Evolutionary conservation across 2,113 vertebrate genomes (phyloP), one percentile per base, ranked within the genome.

Genomic region (Ceratotherium simum): DNA sequence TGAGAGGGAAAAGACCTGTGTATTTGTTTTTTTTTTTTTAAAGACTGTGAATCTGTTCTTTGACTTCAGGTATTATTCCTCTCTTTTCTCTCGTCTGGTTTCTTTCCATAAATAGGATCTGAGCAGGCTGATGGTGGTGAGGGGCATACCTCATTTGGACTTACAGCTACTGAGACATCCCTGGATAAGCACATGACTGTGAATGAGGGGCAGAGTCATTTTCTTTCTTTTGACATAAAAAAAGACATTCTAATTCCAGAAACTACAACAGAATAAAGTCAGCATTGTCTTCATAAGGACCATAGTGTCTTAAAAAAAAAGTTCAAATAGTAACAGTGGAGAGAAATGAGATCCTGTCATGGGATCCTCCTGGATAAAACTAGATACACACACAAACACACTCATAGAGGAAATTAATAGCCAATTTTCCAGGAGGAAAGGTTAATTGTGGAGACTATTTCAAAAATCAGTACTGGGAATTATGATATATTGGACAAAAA

Each of bases 261-360:
- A 78, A 51, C 72, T n/a, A 86, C 46, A 48, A 36, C 31, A 58
- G 51, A 93, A 82, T 81, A 78, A 96, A 82, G 11, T 78, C 20
- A 51, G 10, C 62, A 80, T 79, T 89, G 70, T 87, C 73, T 82
- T 82, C 51, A 39, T 51, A 73, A 93, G 80, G 31, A 82, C 20
- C 8, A 86, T 72, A 54, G 6, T 82, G 82, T 83, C 64, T 85
- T 56, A 8, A 62, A 80, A 58, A 73, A 62, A 27, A 60, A 39
- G 29, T 88, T 6, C 21, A n/a, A 69, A 86, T 56, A 48, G 31
- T 54, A 67, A 42, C 33, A 67, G 31, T 31, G 21, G 64, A 85
- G 48, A 92, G 39, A 94, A 94, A 81, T 64, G 58, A 84, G 81
- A 97, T 70, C 23, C 48, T 96, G 73, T 78, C 39, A 13, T 87